Conservation (phyloP, 2,888 invertebrate genomes). For the Therioaphis trifolii region DNA sequence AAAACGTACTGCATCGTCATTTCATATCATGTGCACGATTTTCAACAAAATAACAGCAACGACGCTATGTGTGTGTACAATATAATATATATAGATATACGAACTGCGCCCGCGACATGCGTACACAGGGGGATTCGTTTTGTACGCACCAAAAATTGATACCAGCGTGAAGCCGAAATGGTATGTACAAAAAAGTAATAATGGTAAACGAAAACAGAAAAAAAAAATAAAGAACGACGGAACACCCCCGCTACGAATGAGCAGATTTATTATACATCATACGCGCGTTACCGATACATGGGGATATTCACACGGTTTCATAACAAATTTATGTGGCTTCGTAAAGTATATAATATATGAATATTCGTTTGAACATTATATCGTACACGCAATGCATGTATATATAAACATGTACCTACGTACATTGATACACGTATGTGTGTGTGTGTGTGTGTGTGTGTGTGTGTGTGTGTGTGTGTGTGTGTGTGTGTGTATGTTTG, state of each 20-base stretch:
- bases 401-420: too few species aligned
- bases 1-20: too few species aligned
- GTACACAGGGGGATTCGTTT: not conserved
- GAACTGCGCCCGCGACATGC: not conserved
- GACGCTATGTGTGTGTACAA: too few species aligned
- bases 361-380: too few species aligned
- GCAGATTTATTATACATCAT: conserved; percentile 54
- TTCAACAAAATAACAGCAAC: too few species aligned
- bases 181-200: not conserved
- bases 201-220: too few species aligned
- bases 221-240: conserved; percentile 42
- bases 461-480: not conserved
- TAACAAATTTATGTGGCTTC: conserved; percentile 57
- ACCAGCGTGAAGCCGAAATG: conserved; percentile 45
- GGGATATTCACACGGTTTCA: conserved; percentile 59
- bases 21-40: too few species aligned
- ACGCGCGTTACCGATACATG: conserved; percentile 50
- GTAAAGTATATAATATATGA: too few species aligned
- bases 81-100: too few species aligned
- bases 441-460: not conserved
- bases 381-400: too few species aligned
- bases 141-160: conserved; percentile 30
- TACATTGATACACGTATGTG: too few species aligned
- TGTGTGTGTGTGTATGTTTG: too few species aligned
- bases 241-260: conserved; percentile 50